Evolutionary conservation across 2,888 invertebrate genomes (phyloP).

Genomic region (Arge pagana): DNA sequence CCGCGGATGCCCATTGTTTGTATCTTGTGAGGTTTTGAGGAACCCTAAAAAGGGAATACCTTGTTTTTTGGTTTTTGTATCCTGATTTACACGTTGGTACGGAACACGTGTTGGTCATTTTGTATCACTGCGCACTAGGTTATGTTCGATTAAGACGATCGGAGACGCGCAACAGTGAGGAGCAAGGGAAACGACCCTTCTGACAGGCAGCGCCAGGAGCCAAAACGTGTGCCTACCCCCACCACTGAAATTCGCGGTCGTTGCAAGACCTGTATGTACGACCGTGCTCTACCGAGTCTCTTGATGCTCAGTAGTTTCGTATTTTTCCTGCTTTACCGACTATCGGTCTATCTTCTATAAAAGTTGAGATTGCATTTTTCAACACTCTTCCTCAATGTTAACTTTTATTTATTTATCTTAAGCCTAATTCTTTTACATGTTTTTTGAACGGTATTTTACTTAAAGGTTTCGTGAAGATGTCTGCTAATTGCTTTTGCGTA

Average conservation of each 20-base stretch:
- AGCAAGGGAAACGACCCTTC: too few species aligned
- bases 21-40: slow-evolving; percentile 6
- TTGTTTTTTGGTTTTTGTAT: not conserved
- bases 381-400: slow-evolving; percentile 7
- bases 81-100: slow-evolving; percentile 15
- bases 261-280: too few species aligned
- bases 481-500: slow-evolving; percentile 14
- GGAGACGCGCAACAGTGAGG: too few species aligned
- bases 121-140: too few species aligned
- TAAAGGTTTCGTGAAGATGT: slow-evolving; percentile 12
- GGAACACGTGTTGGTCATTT: slow-evolving; percentile 10
- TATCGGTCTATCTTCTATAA: not conserved
- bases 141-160: too few species aligned
- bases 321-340: slow-evolving; percentile 19
- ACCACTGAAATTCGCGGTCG: too few species aligned
- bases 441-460: not conserved
- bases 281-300: too few species aligned
- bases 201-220: too few species aligned
- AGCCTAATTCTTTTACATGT: slow-evolving; percentile 3
- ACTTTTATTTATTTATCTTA: slow-evolving; percentile 1
- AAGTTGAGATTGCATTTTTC: not conserved
- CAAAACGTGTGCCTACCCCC: too few species aligned
- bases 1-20: slow-evolving; percentile 16
- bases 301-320: too few species aligned
- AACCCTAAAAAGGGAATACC: slow-evolving; percentile 15